Percentiles rank a stretch among this genome's conserved stretches.
Evolutionary conservation across 2,113 vertebrate species (phyloP).

Genomic region (Elgaria multicarinata): DNA sequence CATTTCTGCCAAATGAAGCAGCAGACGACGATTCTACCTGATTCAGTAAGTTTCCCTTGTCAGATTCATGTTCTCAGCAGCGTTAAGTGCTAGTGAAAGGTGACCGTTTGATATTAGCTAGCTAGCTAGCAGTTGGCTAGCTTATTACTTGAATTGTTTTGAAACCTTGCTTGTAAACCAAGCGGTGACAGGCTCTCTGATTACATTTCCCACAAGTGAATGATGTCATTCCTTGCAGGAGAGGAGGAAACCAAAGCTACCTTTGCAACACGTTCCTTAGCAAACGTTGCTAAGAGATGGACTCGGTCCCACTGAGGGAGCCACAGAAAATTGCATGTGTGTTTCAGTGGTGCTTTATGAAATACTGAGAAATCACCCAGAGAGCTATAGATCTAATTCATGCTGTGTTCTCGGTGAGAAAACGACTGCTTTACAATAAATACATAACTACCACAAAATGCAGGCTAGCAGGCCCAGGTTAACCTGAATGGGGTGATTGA

Average conservation of each 20-base stretch:
- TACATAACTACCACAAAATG: conserved; percentile 47
- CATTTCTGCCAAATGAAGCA: neutral
- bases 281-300: conserved; percentile 65
- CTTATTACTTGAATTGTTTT: conserved; percentile 17
- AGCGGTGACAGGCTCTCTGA: conserved; percentile 17
- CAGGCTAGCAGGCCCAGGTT: conserved; percentile 39
- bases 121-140: conserved; percentile 1
- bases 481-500: conserved; percentile 32
- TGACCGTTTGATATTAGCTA: conserved; percentile 1
- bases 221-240: conserved; percentile 50
- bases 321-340: conserved; percentile 48
- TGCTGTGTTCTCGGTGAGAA: conserved; percentile 17
- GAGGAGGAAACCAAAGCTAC: conserved; percentile 36
- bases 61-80: neutral
- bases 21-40: neutral
- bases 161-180: conserved; percentile 1
- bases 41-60: neutral
- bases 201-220: conserved; percentile 50
- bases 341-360: conserved; percentile 45
- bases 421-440: conserved; percentile 37
- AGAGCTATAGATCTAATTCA: conserved; percentile 23
- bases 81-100: neutral
- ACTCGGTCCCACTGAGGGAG: conserved; percentile 55
- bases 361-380: neutral
- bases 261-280: conserved; percentile 46